phyloP scores from a whole-genome alignment of 1,140 invertebrate species.

The Archegozetes longisetosus region DNA sequence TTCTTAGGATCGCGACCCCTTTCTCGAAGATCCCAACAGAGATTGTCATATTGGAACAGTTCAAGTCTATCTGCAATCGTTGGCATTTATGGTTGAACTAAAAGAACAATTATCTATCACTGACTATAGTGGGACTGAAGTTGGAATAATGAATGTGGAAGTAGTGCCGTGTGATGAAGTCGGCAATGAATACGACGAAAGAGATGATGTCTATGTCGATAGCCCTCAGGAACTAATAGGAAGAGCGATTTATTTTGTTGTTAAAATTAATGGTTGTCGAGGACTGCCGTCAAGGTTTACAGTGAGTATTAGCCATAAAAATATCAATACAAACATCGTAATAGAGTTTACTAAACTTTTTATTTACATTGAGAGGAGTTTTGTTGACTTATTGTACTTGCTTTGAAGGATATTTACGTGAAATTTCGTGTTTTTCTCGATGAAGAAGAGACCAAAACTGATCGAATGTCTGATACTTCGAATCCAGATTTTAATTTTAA shows the following conservation, averaged over 20 bases:
- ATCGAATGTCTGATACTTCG: constrained; percentile 30
- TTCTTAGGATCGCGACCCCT: constrained; percentile 41
- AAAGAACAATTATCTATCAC: constrained; percentile 39
- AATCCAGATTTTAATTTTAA: constrained; percentile 40
- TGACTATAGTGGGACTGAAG: constrained; percentile 36
- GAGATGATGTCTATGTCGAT: constrained; percentile 36
- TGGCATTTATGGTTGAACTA: constrained; percentile 39
- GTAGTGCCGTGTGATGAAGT: constrained; percentile 15
- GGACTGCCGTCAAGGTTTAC: constrained; percentile 36
- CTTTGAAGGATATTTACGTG: constrained; percentile 35
- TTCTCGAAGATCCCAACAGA: constrained; percentile 37
- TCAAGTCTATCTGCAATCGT: constrained; percentile 38
- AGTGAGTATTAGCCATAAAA: constrained; percentile 25
- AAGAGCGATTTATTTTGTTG: constrained; percentile 32
- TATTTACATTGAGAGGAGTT: constrained; percentile 17
- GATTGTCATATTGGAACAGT: constrained; percentile 42
- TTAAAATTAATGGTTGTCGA: constrained; percentile 33
- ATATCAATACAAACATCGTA: background rate
- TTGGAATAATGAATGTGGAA: constrained; percentile 37
- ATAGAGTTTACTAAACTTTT: background rate
- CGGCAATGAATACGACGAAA: constrained; percentile 34
- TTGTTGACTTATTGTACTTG: background rate
- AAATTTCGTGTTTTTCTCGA: constrained; percentile 38
- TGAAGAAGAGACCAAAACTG: constrained; percentile 31
- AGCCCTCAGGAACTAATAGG: constrained; percentile 33